Percentiles rank a stretch among this genome's conserved stretches.
phyloP scores from a whole-genome alignment of 2,888 invertebrate genomes.

The Parnassius glacialis region DNA sequence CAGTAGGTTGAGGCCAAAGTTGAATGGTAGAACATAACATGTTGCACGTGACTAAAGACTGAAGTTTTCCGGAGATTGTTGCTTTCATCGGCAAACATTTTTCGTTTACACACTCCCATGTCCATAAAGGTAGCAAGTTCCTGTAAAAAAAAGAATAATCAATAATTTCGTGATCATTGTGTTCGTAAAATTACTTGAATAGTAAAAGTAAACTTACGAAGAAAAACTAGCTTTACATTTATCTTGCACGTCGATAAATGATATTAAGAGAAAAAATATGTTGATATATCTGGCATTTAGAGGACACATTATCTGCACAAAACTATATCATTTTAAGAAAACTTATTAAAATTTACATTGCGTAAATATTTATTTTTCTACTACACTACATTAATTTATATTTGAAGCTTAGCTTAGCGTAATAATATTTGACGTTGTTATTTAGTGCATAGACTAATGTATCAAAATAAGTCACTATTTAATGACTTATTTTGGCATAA shows the following conservation, averaged over 20 bases:
- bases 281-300: constrained; percentile 3
- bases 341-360: constrained; percentile 12
- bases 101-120: constrained; percentile 86
- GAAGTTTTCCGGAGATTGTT: constrained; percentile 52
- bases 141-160: constrained; percentile 45
- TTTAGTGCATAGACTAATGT: too few relatives aligned
- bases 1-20: constrained; percentile 89
- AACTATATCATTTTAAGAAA: constrained; percentile 13
- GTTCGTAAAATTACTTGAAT: background rate
- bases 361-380: constrained; percentile 1
- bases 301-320: constrained; percentile 13
- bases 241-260: constrained; percentile 8
- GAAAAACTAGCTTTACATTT: constrained; percentile 8
- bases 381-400: constrained; percentile 8
- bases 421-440: constrained; percentile 11
- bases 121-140: constrained; percentile 81
- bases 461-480: too few relatives aligned
- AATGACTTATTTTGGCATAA: too few relatives aligned
- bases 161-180: background rate
- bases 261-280: constrained; percentile 7
- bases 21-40: constrained; percentile 86
- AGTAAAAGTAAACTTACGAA: constrained; percentile 21
- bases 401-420: constrained; percentile 4
- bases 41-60: constrained; percentile 85
- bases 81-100: constrained; percentile 82